Base-by-base conservation (phyloP, 2,888 invertebrate genomes). In the Rotaria sp. region DNA sequence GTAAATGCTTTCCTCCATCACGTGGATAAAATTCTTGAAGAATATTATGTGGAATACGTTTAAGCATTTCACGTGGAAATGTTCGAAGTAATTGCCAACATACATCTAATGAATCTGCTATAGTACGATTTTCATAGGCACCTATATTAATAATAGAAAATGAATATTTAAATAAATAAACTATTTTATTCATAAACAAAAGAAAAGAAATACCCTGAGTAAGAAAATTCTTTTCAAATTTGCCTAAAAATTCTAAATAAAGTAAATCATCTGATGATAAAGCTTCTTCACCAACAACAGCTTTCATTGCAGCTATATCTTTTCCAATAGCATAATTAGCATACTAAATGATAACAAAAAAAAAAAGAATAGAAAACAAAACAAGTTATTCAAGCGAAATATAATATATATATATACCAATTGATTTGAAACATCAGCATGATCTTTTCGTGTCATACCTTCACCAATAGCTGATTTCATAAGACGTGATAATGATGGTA, bases 391-490 rank as follows among this genome's bases (percentile, higher is more conserved):
- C 11, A 30, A 30, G 1, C 11, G 30, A 1, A 67, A 67, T 21
- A 7, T 2, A 35, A 21, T 0, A 8, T 35, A 30, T 30, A 18
- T 45, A 92, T 18, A 92, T 90, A 94, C 94, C 94, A 98, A 93
- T 92, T 98, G 98, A 93, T 99, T 99, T 88, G 97, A 98, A 24
- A 99, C 99, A 91, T 99, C 99, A 45, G 98, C 95, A 92, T 99
- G 99, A 92, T 99, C 99, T 92, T 97, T 97, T 89, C 99, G 94
- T 21, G 98, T 99, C 97, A 98, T 98, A 88, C 96, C 96, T 91
- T 99, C 97, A 88, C 99, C 99, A 91, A 99, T 99, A 92, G 99
- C 99, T 89, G 98, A 99, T 93, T 99, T 99, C 99, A 99, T 99
- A 90, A 99, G 93, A 94, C 99, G 97, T 30, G 97, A 98, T 90